Conservation (phyloP, 1,140 invertebrate species). For the Diachasma alloeum region DNA sequence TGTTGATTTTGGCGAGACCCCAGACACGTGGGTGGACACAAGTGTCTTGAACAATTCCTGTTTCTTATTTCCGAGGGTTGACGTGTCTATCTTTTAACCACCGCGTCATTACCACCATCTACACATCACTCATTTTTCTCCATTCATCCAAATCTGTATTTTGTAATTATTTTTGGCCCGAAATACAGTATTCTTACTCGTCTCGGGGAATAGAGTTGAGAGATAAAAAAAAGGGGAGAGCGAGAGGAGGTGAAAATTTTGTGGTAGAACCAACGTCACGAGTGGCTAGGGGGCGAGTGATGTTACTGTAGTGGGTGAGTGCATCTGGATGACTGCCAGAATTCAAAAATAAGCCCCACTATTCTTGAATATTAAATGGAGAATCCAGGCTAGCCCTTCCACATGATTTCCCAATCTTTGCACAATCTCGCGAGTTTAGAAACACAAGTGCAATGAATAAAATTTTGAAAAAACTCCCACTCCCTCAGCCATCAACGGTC, state of each 20-base stretch:
- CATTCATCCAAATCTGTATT: background rate
- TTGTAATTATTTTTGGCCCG: background rate
- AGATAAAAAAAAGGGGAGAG: background rate
- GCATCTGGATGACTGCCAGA: slow-evolving; percentile 17
- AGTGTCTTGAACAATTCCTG: background rate
- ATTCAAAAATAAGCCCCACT: slow-evolving; percentile 17
- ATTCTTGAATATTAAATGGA: background rate
- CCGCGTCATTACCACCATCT: background rate
- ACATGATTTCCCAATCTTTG: background rate
- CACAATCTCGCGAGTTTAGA: background rate
- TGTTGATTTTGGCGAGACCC: background rate
- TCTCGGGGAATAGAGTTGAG: background rate
- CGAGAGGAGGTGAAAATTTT: background rate
- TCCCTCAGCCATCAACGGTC: too few species aligned
- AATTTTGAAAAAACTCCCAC: background rate
- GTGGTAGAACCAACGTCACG: background rate
- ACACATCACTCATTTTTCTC: background rate
- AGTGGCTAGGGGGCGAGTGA: background rate
- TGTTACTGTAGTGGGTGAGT: background rate
- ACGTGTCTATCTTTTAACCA: background rate
- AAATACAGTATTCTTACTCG: background rate
- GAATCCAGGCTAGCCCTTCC: background rate
- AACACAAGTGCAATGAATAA: background rate
- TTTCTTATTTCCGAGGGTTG: background rate
- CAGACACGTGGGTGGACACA: background rate